Evolutionary conservation across 2,113 vertebrate species (phyloP), one percentile per base, ranked within the genome.

Genomic region (Cisticola juncidis): DNA sequence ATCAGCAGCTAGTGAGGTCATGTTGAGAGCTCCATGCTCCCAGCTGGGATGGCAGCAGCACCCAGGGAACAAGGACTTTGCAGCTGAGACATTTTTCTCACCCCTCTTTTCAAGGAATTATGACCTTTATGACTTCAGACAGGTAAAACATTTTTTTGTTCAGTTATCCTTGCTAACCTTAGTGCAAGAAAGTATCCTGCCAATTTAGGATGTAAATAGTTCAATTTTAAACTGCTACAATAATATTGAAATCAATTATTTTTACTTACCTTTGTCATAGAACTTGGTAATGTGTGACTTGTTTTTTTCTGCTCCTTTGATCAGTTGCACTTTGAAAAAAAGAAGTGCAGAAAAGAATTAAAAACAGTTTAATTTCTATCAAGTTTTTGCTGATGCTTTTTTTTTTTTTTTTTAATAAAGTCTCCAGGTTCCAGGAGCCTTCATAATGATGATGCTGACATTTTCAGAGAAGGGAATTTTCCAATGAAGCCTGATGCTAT

Each of bases 1-100:
- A 84, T 98, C 98, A 25, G 98, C 98, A 56, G 48, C 96, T 72
- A 97, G 98, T 81, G 87, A 95, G 69, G 44, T 97, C 22, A 87
- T 97, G 89, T 11, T 92, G 70, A 97, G 98, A 97, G 66, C 50
- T 80, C 53, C 74, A 40, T 66, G 60, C 92, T 92, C 82, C 6
- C 92, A 79, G 91, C 91, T 74, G 9, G 90, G 24, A 53, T 84
- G 82, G 86, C 82, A 87, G 82, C 92, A 87, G 51, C 25, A 77
- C 87, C 81, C 62, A 26, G 50, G 77, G 6, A 87, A 51, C 14
- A 3, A 1, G 14, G 83, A 78, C 3, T 61, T 47, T 29, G 93
- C 48, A 81, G 36, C 80, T 24, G 40, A 91, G 38, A 18, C 44
- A 16, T 56, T 82, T 80, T 76, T 91, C 51, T 79, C 92, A 42